Percentiles rank a stretch among this genome's conserved stretches.
phyloP scores from a whole-genome alignment of 2,113 vertebrate genomes.

The Vidua chalybeata region DNA sequence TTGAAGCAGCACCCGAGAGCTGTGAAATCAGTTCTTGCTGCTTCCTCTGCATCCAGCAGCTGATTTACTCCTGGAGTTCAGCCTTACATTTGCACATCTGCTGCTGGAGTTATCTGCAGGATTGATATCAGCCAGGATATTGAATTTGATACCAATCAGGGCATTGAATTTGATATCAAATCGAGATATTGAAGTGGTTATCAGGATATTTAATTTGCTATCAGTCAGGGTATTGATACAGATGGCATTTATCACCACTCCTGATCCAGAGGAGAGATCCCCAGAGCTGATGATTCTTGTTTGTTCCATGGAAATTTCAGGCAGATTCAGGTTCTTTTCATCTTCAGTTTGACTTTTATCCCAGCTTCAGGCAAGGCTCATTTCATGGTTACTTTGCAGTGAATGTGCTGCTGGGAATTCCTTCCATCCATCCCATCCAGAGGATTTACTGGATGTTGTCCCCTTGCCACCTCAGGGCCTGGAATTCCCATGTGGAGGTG shows the following conservation, averaged over 20 bases:
- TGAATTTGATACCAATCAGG: not conserved
- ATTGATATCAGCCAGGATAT: not conserved
- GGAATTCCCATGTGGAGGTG: not conserved
- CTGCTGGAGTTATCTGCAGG: not conserved
- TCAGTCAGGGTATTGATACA: not conserved
- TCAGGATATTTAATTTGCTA: not conserved
- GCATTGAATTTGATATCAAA: not conserved
- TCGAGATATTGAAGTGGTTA: too few species aligned
- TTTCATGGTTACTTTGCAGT: not conserved
- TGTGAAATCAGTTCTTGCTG: not conserved
- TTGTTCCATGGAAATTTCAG: not conserved
- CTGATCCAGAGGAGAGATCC: not conserved
- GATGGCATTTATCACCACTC: not conserved
- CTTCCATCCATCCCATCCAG: not conserved
- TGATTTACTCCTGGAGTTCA: not conserved
- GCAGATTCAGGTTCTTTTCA: not conserved
- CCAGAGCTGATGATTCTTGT: accelerated
- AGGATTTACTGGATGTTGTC: not conserved
- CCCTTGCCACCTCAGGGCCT: not conserved
- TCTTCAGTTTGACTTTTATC: not conserved
- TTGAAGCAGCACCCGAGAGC: not conserved
- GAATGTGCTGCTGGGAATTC: not conserved
- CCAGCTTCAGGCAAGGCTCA: not conserved
- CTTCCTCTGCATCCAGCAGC: not conserved
- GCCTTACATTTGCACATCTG: not conserved